Percentiles rank a stretch among this genome's conserved stretches.
Conservation (phyloP, 2,888 invertebrate species). For the Empis livida region DNA sequence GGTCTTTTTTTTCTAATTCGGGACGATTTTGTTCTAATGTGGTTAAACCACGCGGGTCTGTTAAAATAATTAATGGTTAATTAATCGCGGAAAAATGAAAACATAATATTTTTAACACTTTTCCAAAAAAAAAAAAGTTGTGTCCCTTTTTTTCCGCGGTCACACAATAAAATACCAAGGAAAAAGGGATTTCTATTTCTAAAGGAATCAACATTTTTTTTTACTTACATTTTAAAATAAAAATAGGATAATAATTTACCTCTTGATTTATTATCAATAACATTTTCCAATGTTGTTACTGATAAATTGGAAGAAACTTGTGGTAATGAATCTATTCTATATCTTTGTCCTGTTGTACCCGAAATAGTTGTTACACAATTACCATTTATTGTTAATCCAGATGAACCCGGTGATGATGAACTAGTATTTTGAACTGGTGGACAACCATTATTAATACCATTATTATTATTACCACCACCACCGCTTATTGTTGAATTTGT, state of each 20-base stretch:
- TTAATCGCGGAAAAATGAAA: too few species aligned
- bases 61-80: too few species aligned
- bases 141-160: too few species aligned
- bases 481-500: slow-evolving; percentile 16
- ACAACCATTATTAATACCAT: background rate
- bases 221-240: background rate
- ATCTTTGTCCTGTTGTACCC: slow-evolving; percentile 27
- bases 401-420: background rate
- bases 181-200: too few species aligned
- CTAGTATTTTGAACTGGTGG: too few species aligned
- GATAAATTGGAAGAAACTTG: slow-evolving; percentile 10
- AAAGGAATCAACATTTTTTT: background rate
- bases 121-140: too few species aligned
- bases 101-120: too few species aligned
- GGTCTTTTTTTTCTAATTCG: too few species aligned
- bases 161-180: too few species aligned
- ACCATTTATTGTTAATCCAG: slow-evolving; percentile 24
- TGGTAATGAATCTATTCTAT: slow-evolving; percentile 26
- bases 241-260: slow-evolving; percentile 4
- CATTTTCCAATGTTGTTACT: slow-evolving; percentile 16
- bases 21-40: too few species aligned
- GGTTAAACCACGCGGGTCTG: too few species aligned
- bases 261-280: slow-evolving; percentile 12
- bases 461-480: background rate
- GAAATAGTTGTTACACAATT: slow-evolving; percentile 28